Base-by-base conservation (phyloP, 2,113 vertebrate species). In the Nibea coibor region DNA sequence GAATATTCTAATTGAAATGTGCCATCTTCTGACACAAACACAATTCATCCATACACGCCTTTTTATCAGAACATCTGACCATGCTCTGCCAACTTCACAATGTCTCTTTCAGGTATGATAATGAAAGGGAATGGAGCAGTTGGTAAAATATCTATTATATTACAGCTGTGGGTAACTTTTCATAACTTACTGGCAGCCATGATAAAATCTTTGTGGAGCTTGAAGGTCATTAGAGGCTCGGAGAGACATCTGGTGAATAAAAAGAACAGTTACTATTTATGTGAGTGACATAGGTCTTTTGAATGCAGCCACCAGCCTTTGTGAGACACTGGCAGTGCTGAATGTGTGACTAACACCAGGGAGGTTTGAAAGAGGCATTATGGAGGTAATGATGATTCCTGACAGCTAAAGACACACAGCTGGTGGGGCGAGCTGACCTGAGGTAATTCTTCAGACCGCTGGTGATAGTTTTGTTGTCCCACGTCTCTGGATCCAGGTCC, bases 391-490 rank as follows among this genome's bases (percentile, higher is more conserved):
- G 65, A 81, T 74, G 73, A 73, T 76, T 82, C 61, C 63, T 79
- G 75, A 79, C 83, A 79, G 86, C 71, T 61, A 62, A 72, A 73
- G 85, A 82, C 45, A 24, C 2, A 42, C 65, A 78, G 84, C 65
- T 39, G 19, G 57, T 10, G 58, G 93, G 90, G 78, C 89, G 56
- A 45, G 80, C 95, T 94, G 89, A 99, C 98, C 98, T 98, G 95
- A 99, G 96, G 96, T 99, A 99, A 95, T 97, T 99, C 95, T 99
- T 99, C 79, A 99, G 94, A 67, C 97, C 98, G 1, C 98, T 99
- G 67, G 97, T 99, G 88, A 99, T 97, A 2, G 97, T 99, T 93
- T 99, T 99, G 91, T 98, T 99, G 94, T 99, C 98, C 98, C 98
- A 99, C 58, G 96, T 91, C 78, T 99, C 97, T 69, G 97, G 94